A percentile compares a stretch with the other conserved stretches of the same genome.
Evolutionary conservation across 2,888 invertebrate species (phyloP).

Genomic region (Aricia artaxerxes): DNA sequence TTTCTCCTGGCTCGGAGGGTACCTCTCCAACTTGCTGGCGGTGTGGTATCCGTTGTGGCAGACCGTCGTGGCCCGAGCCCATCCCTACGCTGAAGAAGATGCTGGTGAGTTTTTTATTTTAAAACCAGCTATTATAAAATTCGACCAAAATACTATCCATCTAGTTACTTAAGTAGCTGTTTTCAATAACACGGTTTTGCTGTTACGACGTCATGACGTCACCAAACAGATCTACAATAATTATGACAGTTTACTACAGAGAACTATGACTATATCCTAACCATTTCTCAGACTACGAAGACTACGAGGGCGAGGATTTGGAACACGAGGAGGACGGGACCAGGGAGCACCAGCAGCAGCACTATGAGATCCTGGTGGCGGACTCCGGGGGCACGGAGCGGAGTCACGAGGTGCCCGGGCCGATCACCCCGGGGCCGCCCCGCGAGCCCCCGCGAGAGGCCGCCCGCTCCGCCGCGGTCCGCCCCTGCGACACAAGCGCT

Average conservation of each 20-base stretch:
- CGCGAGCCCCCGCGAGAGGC: conserved; percentile 77
- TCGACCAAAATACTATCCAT: too few relatives aligned
- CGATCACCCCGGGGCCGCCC: conserved; percentile 53
- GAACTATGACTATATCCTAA: neutral
- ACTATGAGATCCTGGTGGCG: conserved; percentile 70
- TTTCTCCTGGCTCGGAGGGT: conserved; percentile 77
- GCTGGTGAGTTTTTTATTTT: conserved; percentile 52
- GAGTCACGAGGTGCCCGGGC: conserved; percentile 58
- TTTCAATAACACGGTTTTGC: too few relatives aligned
- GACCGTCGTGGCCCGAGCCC: conserved; percentile 58
- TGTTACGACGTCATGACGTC: too few relatives aligned
- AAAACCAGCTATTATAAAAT: neutral
- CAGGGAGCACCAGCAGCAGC: conserved; percentile 49
- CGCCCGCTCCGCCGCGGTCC: conserved; percentile 80
- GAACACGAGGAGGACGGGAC: conserved; percentile 63
- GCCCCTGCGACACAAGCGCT: conserved; percentile 93
- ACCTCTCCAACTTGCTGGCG: conserved; percentile 73
- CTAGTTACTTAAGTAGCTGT: too few relatives aligned
- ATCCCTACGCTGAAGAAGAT: conserved; percentile 77
- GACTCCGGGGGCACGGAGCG: conserved; percentile 64
- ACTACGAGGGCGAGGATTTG: conserved; percentile 68
- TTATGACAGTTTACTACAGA: too few relatives aligned
- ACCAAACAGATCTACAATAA: too few relatives aligned
- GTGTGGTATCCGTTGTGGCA: conserved; percentile 76
- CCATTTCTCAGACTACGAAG: conserved; percentile 61